Evolutionary conservation across 2,888 invertebrate genomes (phyloP).

Genomic region (Didymodactylos carnosus): DNA sequence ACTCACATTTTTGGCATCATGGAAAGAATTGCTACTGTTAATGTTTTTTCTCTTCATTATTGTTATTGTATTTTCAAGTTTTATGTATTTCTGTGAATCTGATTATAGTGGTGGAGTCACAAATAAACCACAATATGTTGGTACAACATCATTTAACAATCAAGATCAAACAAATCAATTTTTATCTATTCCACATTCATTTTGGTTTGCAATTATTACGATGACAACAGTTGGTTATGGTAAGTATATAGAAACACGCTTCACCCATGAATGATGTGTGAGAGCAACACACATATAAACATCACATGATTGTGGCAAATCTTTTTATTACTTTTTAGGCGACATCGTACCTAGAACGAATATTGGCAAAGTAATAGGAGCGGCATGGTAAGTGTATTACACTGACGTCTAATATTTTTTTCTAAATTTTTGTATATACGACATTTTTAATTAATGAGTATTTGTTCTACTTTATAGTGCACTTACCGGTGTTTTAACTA

Average conservation of each 20-base stretch:
- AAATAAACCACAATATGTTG: conserved; percentile 16
- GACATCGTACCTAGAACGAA: not conserved
- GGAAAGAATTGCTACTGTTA: conserved; percentile 29
- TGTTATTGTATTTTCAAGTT: conserved; percentile 28
- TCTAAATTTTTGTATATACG: too few species aligned
- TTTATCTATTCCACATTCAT: conserved; percentile 29
- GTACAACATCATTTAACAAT: not conserved
- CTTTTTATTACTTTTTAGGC: too few species aligned
- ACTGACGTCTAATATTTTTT: too few species aligned
- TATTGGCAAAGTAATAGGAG: not conserved
- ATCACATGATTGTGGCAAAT: too few species aligned
- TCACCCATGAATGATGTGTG: too few species aligned
- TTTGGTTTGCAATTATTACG: conserved; percentile 32
- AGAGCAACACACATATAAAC: too few species aligned
- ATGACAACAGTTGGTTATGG: conserved; percentile 11
- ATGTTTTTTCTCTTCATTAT: conserved; percentile 29
- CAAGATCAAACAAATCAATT: too few species aligned
- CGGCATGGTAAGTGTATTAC: too few species aligned
- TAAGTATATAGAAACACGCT: too few species aligned
- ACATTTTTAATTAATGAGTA: too few species aligned
- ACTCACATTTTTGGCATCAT: conserved; percentile 26
- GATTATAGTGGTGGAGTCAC: conserved; percentile 16
- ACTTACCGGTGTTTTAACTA: conserved; percentile 20
- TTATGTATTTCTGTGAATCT: conserved; percentile 28
- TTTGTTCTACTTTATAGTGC: too few species aligned